phyloP scores from a whole-genome alignment of 2,888 invertebrate species.

The Dynastes tityus region DNA sequence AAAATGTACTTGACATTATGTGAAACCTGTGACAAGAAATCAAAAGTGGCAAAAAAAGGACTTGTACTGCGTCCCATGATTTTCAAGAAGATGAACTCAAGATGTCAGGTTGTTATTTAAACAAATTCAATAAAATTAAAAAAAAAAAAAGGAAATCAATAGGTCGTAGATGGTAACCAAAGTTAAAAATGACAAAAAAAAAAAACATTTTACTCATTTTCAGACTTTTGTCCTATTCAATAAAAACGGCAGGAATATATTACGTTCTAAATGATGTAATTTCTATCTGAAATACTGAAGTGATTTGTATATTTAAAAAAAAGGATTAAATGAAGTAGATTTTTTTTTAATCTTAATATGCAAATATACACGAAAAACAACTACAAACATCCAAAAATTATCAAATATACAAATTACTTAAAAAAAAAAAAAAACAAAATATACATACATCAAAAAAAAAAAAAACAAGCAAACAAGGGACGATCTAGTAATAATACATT shows the following conservation, averaged over 20 bases:
- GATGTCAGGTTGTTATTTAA: no score
- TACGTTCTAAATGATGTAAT: conserved; percentile 32
- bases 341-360: neutral
- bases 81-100: no score
- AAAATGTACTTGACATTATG: no score
- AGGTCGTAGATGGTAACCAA: no score
- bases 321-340: neutral
- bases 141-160: no score
- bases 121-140: no score
- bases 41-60: no score
- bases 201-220: neutral
- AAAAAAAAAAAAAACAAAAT: neutral
- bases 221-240: neutral
- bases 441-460: neutral
- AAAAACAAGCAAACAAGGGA: neutral
- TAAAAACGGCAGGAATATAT: conserved; percentile 33
- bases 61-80: no score
- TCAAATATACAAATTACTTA: conserved; percentile 8
- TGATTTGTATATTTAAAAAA: no score
- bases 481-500: conserved; percentile 7
- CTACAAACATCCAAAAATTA: neutral
- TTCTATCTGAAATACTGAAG: conserved; percentile 35
- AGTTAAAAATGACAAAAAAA: neutral
- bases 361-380: neutral
- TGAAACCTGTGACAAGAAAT: no score